A percentile compares a stretch with the other conserved stretches of the same genome.
Evolutionary conservation across 1,140 invertebrate species (phyloP).

Genomic region (Dreissena polymorpha): DNA sequence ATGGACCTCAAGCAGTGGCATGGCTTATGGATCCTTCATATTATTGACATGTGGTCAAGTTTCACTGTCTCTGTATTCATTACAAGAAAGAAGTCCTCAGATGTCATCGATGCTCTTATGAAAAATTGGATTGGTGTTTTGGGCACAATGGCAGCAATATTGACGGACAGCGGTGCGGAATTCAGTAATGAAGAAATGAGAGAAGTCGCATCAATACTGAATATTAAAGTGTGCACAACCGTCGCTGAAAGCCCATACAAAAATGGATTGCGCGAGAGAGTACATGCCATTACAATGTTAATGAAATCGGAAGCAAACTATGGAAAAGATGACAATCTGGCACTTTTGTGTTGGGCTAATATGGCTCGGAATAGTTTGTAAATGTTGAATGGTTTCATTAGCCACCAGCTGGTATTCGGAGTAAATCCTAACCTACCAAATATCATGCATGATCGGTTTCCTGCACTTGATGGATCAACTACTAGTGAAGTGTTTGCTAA

Average conservation of each 20-base stretch:
- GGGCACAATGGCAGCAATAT: slow-evolving; percentile 43
- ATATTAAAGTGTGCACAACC: slow-evolving; percentile 49
- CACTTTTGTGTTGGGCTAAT: slow-evolving; percentile 48
- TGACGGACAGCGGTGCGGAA: slow-evolving; percentile 55
- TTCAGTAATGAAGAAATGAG: slow-evolving; percentile 57
- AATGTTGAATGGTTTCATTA: slow-evolving; percentile 58
- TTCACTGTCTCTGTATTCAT: no score
- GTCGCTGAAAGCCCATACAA: slow-evolving; percentile 40
- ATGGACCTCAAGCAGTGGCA: no score
- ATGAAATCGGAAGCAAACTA: slow-evolving; percentile 37
- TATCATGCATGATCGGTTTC: slow-evolving; percentile 45
- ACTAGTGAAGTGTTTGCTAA: slow-evolving; percentile 50
- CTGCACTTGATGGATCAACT: slow-evolving; percentile 41
- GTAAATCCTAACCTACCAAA: no score
- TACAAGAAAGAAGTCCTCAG: no score
- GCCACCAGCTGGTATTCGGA: slow-evolving; percentile 29
- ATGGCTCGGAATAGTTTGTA: slow-evolving; percentile 53
- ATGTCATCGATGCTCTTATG: no score
- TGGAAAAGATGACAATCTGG: no score
- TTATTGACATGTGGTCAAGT: no score
- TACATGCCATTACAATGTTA: slow-evolving; percentile 45
- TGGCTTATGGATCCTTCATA: no score
- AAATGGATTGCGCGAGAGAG: slow-evolving; percentile 48
- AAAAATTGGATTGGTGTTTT: slow-evolving; percentile 54
- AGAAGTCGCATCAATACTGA: slow-evolving; percentile 48